phyloP scores from a whole-genome alignment of 2,888 invertebrate genomes.

The Adelphocoris suturalis region DNA sequence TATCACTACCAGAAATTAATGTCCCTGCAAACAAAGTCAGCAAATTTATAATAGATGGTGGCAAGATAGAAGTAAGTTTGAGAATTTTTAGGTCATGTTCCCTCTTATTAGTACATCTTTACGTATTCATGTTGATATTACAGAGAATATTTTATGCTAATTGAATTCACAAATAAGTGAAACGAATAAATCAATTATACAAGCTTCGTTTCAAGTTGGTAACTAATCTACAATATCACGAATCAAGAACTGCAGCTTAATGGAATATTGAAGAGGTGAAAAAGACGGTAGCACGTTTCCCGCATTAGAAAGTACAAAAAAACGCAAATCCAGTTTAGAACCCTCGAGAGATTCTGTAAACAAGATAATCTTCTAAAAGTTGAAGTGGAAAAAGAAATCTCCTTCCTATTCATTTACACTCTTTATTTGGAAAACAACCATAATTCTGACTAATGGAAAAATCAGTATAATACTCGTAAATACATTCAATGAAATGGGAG shows the following conservation, averaged over 20 bases:
- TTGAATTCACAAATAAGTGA: neutral
- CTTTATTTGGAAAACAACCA: neutral
- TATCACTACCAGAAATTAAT: no score
- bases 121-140: neutral
- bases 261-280: slow-evolving; percentile 7
- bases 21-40: no score
- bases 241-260: neutral
- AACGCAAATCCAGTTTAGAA: neutral
- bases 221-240: neutral
- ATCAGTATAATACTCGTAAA: neutral
- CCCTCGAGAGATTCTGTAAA: neutral
- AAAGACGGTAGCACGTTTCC: slow-evolving; percentile 17
- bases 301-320: slow-evolving; percentile 16
- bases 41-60: no score
- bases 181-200: neutral
- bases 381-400: neutral
- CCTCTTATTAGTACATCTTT: neutral
- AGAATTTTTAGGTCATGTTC: neutral
- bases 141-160: neutral
- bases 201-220: neutral
- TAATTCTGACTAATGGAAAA: slow-evolving; percentile 1
- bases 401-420: neutral
- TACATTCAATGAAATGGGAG: neutral
- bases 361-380: slow-evolving; percentile 17
- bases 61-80: no score